Base-by-base conservation (phyloP, 1,140 invertebrate species). In the Acromyrmex charruanus region DNA sequence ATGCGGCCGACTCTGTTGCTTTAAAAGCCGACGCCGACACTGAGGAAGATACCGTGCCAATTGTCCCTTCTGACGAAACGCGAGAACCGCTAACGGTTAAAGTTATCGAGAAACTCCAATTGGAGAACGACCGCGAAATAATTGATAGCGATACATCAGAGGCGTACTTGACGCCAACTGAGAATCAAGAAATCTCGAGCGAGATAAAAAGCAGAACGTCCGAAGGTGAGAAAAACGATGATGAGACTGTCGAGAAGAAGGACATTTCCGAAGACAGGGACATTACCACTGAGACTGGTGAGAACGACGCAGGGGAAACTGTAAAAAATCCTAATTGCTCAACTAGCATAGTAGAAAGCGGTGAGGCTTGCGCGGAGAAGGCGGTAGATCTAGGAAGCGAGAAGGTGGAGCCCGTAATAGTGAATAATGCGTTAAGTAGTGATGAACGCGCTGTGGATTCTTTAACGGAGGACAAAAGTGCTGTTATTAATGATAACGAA, bases 141-240 rank as follows among this genome's bases (percentile, higher is more conserved):
- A 75, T 94, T n/a, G 95, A 95, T 65, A 95, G 95, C 88, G 96
- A 97, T 91, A 96, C 95, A 86, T 96, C 96, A 61, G 96, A 97
- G 88, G 95, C 96, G 53, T 96, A 96, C 91, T 92, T 96, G 72
- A 96, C 96, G 77, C 96, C 96, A 14, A 96, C 96, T 66, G 96
- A 96, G 93, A 95, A 92, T 61, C 93, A 94, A 63, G 93, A 93
- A n/a, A 93, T 86, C 16, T 89, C 90, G 12, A 88, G 87, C 66
- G 92, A 93, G 58, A 81, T 84, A 39, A 91, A 93, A 66, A 80
- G 89, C 39, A 91, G 85, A 53, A 66, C 61, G 61, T 68, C 77
- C 18, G 91, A 92, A 16, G 49, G 16, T 55, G 89, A 81, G 31
- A 92, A 87, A 51, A 77, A 65, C 10, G 87, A 88, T 0, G 79